phyloP scores from a whole-genome alignment of 2,113 vertebrate species.

The Microtus pennsylvanicus region DNA sequence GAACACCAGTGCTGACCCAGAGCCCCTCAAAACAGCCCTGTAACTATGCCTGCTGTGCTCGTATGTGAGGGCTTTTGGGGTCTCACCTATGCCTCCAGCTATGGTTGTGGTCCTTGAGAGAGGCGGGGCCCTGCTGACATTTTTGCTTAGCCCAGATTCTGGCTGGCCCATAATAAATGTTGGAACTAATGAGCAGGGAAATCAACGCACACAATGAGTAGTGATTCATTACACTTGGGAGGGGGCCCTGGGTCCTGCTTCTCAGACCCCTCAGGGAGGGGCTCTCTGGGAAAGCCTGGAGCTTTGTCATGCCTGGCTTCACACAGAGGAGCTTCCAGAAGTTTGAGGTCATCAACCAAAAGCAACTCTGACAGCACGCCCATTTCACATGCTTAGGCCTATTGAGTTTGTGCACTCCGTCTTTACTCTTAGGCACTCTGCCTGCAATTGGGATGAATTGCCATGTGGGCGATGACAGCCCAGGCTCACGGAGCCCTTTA shows the following conservation, averaged over 20 bases:
- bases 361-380: conserved; percentile 58
- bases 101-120: neutral
- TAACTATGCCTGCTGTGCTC: neutral
- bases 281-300: neutral
- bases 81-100: neutral
- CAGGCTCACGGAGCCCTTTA: conserved; percentile 68
- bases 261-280: neutral
- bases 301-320: neutral
- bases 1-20: neutral
- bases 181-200: neutral
- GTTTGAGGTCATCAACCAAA: conserved; percentile 38
- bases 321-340: neutral
- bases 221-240: neutral
- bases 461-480: conserved; percentile 47
- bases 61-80: too few relatives aligned
- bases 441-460: conserved; percentile 76
- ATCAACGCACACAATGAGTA: neutral
- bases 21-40: neutral
- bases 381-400: conserved; percentile 71
- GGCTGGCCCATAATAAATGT: neutral
- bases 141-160: neutral
- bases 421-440: conserved; percentile 63
- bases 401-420: conserved; percentile 28
- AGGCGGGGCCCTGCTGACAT: neutral
- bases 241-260: neutral